Evolutionary conservation across 2,113 vertebrate species (phyloP), one percentile per base, ranked within the genome.

Genomic region (Salvelinus namaycush): DNA sequence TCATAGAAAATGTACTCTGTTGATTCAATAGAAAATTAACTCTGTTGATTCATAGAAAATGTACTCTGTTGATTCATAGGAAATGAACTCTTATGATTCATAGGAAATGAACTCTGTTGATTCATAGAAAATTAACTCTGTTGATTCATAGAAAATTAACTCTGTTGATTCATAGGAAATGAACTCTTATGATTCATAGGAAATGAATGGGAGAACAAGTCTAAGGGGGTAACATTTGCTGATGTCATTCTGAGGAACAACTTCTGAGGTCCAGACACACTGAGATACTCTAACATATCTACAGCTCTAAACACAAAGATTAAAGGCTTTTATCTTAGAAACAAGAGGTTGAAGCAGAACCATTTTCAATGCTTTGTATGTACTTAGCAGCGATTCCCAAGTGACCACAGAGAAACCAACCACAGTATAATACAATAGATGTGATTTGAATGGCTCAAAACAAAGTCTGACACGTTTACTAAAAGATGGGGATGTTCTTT

Each of bases 261-360:
- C 84, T 75, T 81, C 66, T 75, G 84, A 82, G 81, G 80, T 84
- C 76, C 79, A 84, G 83, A 89, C 80, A 74, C 80, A 79, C 74
- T 57, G 85, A 79, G 73, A 83, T 74, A 86, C 85, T 89, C 83
- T 83, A 84, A 79, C 83, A 83, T 79, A 84, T 91, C 91, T 68
- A 89, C 76, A 87, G 89, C 87, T 87, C 77, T 74, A 91, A 89
- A 91, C 84, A 89, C 74, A 65, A 73, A 90, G 84, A 88, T 90
- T 86, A 91, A 89, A 90, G 81, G 76, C 85, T 87, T 90, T 90
- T 83, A 87, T 90, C 82, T 81, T 72, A 77, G 82, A 89, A 91
- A 90, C 89, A 88, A 87, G 73, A 87, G 67, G 67, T 82, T 79
- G 71, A 76, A 80, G 84, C 80, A 74, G 84, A 91, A 83, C 81